Evolutionary conservation across 2,113 vertebrate species (phyloP), one percentile per base, ranked within the genome.

Genomic region (Planiliza haematocheilus): DNA sequence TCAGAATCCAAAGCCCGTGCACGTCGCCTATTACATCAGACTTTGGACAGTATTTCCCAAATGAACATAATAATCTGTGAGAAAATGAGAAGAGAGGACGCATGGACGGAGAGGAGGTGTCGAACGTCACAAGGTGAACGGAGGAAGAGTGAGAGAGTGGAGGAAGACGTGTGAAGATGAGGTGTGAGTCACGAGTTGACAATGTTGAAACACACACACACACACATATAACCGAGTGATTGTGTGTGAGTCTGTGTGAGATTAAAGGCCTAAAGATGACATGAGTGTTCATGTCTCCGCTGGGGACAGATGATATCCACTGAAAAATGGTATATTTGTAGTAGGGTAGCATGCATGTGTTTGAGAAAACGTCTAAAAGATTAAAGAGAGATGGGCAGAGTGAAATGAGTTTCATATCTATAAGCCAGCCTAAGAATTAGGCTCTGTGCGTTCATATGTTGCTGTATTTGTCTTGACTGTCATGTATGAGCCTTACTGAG

Each of bases 141-240:
- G 64, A 71, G 66, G 57, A 78, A 62, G 70, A 12, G 58, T 68
- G 76, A 82, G 55, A 65, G 43, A 72, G 58, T 57, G 72, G 58
- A 76, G 53, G 71, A 77, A 65, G 69, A 74, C 51, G 77, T 73
- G 70, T 24, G 65, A 79, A 81, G 58, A 59, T 30, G n/a, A 81
- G 67, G 62, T 72, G 81, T 77, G 75, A 84, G 77, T 84, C 61
- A 80, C 10, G 34, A 70, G 77, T 51, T 49, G 45, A 78, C 63
- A 38, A 76, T 71, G 38, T 12, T 60, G 24, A 38, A 62, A 41
- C 58, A 73, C 10, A n/a, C 70, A 65, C 53, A 46, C 3, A 36
- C 13, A n/a, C 70, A 65, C 53, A 51, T 2, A 21, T 17, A 12
- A 24, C 18, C 18, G 38, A 14, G 56, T 38, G 18, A 11, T 34